Conservation (phyloP, 2,113 vertebrate genomes). For the Thymallus thymallus region DNA sequence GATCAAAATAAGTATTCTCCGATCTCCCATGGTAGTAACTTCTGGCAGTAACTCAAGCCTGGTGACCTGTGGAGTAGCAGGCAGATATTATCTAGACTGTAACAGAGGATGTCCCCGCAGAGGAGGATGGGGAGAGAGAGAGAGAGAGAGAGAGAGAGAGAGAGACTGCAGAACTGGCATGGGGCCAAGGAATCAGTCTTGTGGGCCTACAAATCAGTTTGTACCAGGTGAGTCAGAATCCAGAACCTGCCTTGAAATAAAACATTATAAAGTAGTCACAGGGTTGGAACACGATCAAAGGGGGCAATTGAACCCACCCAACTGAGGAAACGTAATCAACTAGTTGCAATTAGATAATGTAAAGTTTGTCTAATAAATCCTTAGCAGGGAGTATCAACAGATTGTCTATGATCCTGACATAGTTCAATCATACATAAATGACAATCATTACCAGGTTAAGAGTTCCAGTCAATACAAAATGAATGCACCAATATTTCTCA, state of each 20-base stretch:
- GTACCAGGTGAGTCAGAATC: slow-evolving; percentile 35
- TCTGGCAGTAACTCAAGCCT: no score
- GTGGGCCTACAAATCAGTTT: slow-evolving; percentile 21
- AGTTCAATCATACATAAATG: slow-evolving; percentile 67
- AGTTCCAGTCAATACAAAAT: background rate
- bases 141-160: background rate
- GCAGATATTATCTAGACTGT: background rate
- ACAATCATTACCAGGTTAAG: slow-evolving; percentile 22
- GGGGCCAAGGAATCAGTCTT: slow-evolving; percentile 52
- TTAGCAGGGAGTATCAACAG: slow-evolving; percentile 31
- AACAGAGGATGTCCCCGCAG: slow-evolving; percentile 27
- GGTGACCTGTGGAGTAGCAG: no score
- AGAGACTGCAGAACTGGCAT: slow-evolving; percentile 57
- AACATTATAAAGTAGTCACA: slow-evolving; percentile 41
- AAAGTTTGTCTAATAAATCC: slow-evolving; percentile 42
- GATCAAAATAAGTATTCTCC: slow-evolving; percentile 17
- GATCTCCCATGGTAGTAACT: background rate
- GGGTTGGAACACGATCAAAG: slow-evolving; percentile 28
- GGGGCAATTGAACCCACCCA: slow-evolving; percentile 16
- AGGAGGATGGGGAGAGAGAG: slow-evolving; percentile 8
- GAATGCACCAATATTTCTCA: background rate
- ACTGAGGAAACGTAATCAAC: slow-evolving; percentile 22
- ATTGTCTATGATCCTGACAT: slow-evolving; percentile 49
- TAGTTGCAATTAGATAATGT: slow-evolving; percentile 38
- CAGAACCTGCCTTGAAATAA: slow-evolving; percentile 41